Conservation (phyloP, 2,797 vertebrate genomes). For the Mus minutoides region DNA sequence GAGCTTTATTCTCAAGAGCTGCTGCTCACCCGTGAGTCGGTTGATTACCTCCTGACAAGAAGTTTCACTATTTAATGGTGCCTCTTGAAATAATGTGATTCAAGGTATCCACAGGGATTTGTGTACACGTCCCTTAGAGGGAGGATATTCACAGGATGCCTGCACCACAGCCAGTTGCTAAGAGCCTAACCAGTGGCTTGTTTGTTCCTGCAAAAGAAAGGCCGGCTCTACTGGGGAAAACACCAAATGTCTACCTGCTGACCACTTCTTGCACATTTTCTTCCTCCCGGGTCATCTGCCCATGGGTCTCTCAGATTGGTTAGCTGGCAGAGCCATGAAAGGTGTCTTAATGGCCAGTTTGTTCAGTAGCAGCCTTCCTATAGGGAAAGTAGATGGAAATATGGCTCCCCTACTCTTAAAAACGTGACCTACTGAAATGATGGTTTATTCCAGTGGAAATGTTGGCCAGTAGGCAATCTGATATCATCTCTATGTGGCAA, state of each 20-base stretch:
- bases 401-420: not conserved
- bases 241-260: not conserved
- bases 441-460: not conserved
- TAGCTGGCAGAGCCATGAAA: not conserved
- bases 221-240: not conserved
- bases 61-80: not conserved
- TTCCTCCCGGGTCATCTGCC: not conserved
- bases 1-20: not conserved
- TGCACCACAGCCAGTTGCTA: not conserved
- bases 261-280: not conserved
- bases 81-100: not conserved
- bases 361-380: not conserved
- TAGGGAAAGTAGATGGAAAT: not conserved
- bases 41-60: not conserved
- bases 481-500: not conserved
- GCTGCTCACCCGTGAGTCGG: not conserved
- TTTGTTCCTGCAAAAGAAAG: not conserved
- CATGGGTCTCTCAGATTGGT: not conserved
- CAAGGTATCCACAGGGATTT: not conserved
- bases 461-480: not conserved
- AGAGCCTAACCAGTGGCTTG: not conserved
- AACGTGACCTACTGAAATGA: not conserved
- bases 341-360: not conserved
- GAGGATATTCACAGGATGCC: not conserved
- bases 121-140: not conserved